phyloP scores from a whole-genome alignment of 2,113 vertebrate species.

The Crotophaga sulcirostris region DNA sequence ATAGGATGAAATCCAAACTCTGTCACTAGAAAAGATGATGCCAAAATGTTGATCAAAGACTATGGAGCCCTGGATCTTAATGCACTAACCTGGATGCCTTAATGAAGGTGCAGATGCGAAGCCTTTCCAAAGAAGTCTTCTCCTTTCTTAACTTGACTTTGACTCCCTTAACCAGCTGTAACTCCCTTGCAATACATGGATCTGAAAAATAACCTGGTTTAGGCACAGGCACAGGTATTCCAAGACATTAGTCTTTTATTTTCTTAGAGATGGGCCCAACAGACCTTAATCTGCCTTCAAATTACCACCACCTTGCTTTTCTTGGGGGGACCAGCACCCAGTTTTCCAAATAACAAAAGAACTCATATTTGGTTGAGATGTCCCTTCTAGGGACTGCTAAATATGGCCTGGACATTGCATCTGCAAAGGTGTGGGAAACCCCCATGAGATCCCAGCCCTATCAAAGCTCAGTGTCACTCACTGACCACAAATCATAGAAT shows the following conservation, averaged over 20 bases:
- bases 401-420: neutral
- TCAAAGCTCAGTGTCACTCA: neutral
- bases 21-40: neutral
- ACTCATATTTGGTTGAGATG: neutral
- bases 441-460: neutral
- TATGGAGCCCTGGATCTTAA: neutral
- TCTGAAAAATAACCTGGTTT: neutral
- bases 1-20: neutral
- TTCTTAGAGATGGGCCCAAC: neutral
- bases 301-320: neutral
- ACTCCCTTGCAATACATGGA: neutral
- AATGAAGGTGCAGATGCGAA: neutral
- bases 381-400: neutral
- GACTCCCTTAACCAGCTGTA: neutral
- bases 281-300: neutral
- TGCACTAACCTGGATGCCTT: rapidly evolving
- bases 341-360: neutral
- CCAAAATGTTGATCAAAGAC: neutral
- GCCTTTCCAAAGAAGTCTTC: neutral
- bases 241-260: neutral
- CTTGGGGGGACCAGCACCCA: rapidly evolving
- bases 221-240: neutral
- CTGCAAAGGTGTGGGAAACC: neutral
- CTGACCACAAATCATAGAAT: too few relatives aligned
- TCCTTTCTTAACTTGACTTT: neutral